Evolutionary conservation across 2,113 vertebrate species (phyloP), one percentile per base, ranked within the genome.

Genomic region (Malaclemys terrapin): DNA sequence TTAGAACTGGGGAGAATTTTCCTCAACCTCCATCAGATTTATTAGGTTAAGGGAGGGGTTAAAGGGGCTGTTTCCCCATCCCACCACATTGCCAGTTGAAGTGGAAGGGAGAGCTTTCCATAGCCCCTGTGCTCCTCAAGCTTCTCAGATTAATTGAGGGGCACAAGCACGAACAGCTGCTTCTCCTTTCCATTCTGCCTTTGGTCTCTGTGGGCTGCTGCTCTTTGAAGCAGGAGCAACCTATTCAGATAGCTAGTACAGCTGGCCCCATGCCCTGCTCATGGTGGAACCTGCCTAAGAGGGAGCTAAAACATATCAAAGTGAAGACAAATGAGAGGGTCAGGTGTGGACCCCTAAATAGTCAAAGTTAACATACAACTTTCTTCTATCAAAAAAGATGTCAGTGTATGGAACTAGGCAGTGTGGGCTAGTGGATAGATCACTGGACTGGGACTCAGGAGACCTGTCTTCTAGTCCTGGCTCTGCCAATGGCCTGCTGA

Each of bases 301-400:
- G 56, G 45, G 38, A 89, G 17, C 42, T 95, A 45, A 20, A 84
- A 6, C 78, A 49, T 75, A 20, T 92, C 88, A 88, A 89, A 91
- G 89, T 57, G 19, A 89, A 76, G 90, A 38, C 14, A 88, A 10
- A 31, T 88, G 50, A 89, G 82, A 80, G 25, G 81, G 92, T 38
- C 56, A 50, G 14, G 38, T 92, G 56, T 24, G 81, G 75, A 35
- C 53, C 47, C 47, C 72, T 92, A n/a, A 59, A 83, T 87, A 45
- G 78, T 35, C 27, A 53, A 42, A 59, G 14, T 91, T 97, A 95
- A 91, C 42, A 31, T n/a, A 69, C 92, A 6, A 38, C n/a, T 87
- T 93, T 50, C 11, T 47, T 22, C 94, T 38, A 89, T 92, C 85
- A 79, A 50, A 86, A 93, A 79, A 25, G 24, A 78, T 25, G 12